These are phyloP conservation scores for Rhinella marina DNA, from an alignment of 2,797 vertebrate genomes.

Conservation along the genomic window DNA sequence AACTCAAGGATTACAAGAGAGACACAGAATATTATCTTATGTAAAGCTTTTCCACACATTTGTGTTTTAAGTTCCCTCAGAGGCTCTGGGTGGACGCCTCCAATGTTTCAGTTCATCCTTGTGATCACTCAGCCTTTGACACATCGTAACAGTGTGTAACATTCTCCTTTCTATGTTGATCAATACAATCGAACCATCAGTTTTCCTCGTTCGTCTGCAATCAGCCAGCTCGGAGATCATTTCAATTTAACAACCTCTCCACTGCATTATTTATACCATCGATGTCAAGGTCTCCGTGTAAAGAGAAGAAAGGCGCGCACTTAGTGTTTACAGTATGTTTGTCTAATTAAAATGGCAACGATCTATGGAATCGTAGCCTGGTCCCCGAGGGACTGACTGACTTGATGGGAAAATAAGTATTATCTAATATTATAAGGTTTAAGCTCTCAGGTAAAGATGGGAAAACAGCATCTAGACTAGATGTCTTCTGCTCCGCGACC, in stretches of 20 bases:
- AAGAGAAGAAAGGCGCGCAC: slow-evolving; percentile 10
- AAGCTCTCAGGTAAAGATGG: neutral
- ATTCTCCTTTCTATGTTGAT: slow-evolving; percentile 29
- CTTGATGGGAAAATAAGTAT: slow-evolving; percentile 38
- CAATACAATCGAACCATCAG: slow-evolving; percentile 54
- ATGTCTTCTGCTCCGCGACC: neutral
- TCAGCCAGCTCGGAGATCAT: slow-evolving; percentile 36
- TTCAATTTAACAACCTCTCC: slow-evolving; percentile 45
- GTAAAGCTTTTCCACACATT: neutral
- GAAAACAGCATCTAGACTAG: neutral
- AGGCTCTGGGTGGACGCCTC: neutral
- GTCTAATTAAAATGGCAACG: slow-evolving; percentile 32
- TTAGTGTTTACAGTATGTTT: slow-evolving; percentile 45
- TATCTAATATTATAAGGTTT: slow-evolving; percentile 3
- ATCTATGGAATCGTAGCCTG: slow-evolving; percentile 39
- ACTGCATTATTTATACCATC: slow-evolving; percentile 53
- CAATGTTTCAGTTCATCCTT: neutral
- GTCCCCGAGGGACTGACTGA: slow-evolving; percentile 31
- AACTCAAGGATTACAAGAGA: neutral
- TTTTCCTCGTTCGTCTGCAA: slow-evolving; percentile 5
- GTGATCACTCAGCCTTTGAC: slow-evolving; percentile 19
- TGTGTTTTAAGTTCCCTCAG: neutral
- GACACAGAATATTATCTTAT: neutral
- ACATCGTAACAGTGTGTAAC: slow-evolving; percentile 16
- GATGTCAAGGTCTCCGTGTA: slow-evolving; percentile 49